Conservation (phyloP, 2,797 vertebrate species). For the Oreortyx pictus region DNA sequence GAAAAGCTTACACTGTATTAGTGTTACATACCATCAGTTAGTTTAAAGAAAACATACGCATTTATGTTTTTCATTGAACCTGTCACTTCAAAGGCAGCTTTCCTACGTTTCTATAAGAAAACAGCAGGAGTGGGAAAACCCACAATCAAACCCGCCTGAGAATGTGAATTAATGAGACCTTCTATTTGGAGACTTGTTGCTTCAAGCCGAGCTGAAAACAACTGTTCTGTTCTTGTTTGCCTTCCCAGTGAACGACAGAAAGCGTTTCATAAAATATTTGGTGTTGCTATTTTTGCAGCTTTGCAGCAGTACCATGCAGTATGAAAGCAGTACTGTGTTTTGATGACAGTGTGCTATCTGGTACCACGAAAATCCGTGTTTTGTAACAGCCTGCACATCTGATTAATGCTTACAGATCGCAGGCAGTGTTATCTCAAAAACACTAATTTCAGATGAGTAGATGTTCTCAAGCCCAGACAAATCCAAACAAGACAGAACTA, state of each 20-base stretch:
- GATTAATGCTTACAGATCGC: constrained; percentile 68
- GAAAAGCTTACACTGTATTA: constrained; percentile 61
- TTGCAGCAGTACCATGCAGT: background rate
- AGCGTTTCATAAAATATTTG: background rate
- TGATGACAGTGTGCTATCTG: constrained; percentile 29
- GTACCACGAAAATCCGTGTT: background rate
- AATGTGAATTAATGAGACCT: constrained; percentile 34
- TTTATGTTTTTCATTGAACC: constrained; percentile 48
- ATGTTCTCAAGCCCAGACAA: constrained; percentile 56
- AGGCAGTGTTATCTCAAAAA: constrained; percentile 70
- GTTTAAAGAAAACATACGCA: constrained; percentile 35
- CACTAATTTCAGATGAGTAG: constrained; percentile 50
- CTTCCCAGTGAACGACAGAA: background rate
- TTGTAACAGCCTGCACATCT: constrained; percentile 36
- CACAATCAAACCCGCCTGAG: constrained; percentile 11
- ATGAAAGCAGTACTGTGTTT: constrained; percentile 13
- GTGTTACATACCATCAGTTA: constrained; percentile 46
- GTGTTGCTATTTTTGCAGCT: background rate
- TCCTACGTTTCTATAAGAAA: background rate
- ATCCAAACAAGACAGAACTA: constrained; percentile 60
- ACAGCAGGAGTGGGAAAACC: constrained; percentile 54
- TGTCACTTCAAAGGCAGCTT: constrained; percentile 66
- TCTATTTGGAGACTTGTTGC: background rate
- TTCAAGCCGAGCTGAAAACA: constrained; percentile 35
- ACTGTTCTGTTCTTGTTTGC: background rate